These are phyloP conservation scores for Lasius platythorax DNA, from an alignment of 2,888 invertebrate genomes.

Conservation along the genomic window DNA sequence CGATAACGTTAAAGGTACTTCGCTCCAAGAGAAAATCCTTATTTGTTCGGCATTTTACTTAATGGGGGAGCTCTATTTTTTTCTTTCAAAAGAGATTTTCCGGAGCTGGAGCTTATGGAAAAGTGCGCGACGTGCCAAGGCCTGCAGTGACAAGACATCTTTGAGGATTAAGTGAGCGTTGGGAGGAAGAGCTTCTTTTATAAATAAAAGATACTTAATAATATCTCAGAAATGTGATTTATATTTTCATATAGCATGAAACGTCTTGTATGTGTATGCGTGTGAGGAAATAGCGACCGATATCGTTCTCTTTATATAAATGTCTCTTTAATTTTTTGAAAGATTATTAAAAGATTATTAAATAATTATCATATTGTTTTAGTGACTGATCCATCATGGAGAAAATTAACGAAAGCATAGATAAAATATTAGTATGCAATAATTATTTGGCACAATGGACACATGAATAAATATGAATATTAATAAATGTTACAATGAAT, in stretches of 20 bases:
- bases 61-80: slow-evolving; percentile 73
- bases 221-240: slow-evolving; percentile 32
- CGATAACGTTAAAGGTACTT: slow-evolving; percentile 64
- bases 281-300: background rate
- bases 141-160: slow-evolving; percentile 61
- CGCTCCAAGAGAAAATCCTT: slow-evolving; percentile 67
- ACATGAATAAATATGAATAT: slow-evolving; percentile 19
- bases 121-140: slow-evolving; percentile 59
- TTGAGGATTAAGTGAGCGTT: slow-evolving; percentile 59
- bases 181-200: slow-evolving; percentile 1
- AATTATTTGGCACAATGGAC: background rate
- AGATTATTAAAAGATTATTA: background rate
- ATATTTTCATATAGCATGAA: background rate
- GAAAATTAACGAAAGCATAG: slow-evolving; percentile 9
- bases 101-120: slow-evolving; percentile 60
- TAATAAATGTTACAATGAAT: background rate
- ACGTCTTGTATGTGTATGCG: background rate
- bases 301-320: background rate
- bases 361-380: slow-evolving; percentile 1
- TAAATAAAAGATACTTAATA: slow-evolving; percentile 34
- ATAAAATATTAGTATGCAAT: slow-evolving; percentile 16
- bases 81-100: slow-evolving; percentile 71
- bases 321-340: background rate
- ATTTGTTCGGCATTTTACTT: slow-evolving; percentile 78
- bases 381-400: background rate